Percentiles rank a stretch among this genome's conserved stretches.
These are phyloP conservation scores for Dendrocopos noguchii DNA, from an alignment of 2,113 vertebrate species.

Conservation along the genomic window DNA sequence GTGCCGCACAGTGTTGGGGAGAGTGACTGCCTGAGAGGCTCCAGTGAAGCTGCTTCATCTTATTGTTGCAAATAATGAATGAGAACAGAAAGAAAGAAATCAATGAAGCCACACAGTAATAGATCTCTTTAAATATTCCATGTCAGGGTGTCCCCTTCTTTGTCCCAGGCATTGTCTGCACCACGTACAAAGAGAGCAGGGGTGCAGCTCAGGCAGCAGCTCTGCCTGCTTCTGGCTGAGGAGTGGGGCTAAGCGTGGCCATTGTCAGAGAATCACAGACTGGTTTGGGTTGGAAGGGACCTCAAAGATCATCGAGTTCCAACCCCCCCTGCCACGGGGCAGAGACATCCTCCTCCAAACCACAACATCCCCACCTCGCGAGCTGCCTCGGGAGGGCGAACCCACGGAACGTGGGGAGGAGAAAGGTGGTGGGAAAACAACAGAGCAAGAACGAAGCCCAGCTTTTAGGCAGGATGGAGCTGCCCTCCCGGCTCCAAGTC, in stretches of 20 bases:
- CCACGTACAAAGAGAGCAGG: not conserved
- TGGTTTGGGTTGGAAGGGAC: too few species aligned
- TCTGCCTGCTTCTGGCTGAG: not conserved
- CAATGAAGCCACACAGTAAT: not conserved
- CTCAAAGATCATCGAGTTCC: too few species aligned
- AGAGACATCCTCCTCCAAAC: too few species aligned
- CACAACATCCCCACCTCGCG: not conserved
- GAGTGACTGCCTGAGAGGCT: not conserved
- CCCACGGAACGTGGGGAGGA: not conserved
- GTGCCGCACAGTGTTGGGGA: accelerated
- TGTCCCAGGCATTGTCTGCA: not conserved
- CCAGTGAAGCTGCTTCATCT: not conserved
- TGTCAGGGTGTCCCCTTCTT: not conserved
- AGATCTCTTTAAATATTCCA: not conserved
- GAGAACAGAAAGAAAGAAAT: not conserved
- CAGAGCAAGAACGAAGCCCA: not conserved
- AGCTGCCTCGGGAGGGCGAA: not conserved
- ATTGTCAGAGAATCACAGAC: not conserved
- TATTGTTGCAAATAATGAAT: not conserved
- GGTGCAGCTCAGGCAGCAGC: not conserved
- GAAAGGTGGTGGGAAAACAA: not conserved
- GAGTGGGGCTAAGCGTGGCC: not conserved
- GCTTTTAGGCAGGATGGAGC: not conserved
- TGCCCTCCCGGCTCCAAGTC: not conserved
- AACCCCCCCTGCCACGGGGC: too few species aligned